phyloP scores from a whole-genome alignment of 2,113 vertebrate genomes.

The Spilogale gracilis region DNA sequence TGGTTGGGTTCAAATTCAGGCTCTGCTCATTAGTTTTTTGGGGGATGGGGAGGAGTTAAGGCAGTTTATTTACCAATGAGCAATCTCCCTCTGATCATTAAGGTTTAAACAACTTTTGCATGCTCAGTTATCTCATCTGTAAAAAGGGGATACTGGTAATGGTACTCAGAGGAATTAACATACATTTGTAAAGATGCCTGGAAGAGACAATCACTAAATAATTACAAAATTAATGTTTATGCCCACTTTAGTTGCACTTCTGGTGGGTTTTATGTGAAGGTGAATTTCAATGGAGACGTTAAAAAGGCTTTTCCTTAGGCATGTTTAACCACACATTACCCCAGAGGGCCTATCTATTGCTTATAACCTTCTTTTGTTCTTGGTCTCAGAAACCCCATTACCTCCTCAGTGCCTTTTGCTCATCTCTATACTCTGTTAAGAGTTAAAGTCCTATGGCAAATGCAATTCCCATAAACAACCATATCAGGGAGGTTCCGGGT shows the following conservation, averaged over 20 bases:
- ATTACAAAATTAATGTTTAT: neutral
- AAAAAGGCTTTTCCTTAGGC: neutral
- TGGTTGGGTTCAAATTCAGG: neutral
- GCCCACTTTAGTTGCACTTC: neutral
- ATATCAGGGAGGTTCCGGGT: neutral
- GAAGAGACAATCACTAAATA: neutral
- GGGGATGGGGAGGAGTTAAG: neutral
- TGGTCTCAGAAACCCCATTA: neutral
- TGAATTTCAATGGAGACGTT: neutral
- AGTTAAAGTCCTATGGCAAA: neutral
- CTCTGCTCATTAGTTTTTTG: neutral
- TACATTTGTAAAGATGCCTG: neutral
- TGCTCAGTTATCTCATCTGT: neutral
- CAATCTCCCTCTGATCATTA: neutral
- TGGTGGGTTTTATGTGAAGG: neutral
- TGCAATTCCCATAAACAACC: neutral
- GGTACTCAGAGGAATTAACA: neutral
- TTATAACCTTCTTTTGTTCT: neutral
- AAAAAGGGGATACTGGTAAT: neutral
- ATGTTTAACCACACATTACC: fast-evolving
- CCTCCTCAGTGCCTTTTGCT: neutral
- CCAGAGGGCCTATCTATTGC: neutral
- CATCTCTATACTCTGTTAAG: fast-evolving
- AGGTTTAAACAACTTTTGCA: neutral
- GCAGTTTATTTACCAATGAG: neutral